These are phyloP conservation scores for Melangyna quadrimaculata DNA, from an alignment of 2,888 invertebrate genomes.

Conservation along the genomic window DNA sequence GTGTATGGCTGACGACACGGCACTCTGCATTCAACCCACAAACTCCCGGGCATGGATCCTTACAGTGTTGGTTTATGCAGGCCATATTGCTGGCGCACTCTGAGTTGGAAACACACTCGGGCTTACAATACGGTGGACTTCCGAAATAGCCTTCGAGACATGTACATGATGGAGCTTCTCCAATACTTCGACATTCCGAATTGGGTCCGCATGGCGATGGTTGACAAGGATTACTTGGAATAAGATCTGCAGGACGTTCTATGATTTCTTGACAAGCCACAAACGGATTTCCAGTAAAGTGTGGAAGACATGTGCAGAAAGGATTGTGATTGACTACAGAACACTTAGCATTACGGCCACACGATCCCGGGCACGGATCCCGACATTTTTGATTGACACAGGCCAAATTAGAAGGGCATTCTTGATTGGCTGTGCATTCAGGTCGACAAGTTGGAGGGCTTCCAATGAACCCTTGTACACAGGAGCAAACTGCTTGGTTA, in stretches of 20 bases:
- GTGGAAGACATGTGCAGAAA: conserved; percentile 87
- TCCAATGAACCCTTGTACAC: conserved; percentile 85
- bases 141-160: conserved; percentile 87
- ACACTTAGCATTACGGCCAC: conserved; percentile 85
- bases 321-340: conserved; percentile 86
- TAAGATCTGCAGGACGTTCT: conserved; percentile 77
- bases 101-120: conserved; percentile 87
- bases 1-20: conserved; percentile 87
- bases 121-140: conserved; percentile 87
- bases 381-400: conserved; percentile 88
- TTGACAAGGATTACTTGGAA: conserved; percentile 84
- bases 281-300: conserved; percentile 89
- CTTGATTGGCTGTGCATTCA: conserved; percentile 87
- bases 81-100: conserved; percentile 87
- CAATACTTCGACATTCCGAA: conserved; percentile 85
- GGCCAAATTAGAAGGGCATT: conserved; percentile 85
- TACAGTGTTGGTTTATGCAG: conserved; percentile 88
- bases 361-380: conserved; percentile 86
- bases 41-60: conserved; percentile 87
- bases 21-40: conserved; percentile 89
- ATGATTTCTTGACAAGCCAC: conserved; percentile 86
- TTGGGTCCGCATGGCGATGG: conserved; percentile 89
- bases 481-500: conserved; percentile 88
- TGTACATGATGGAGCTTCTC: conserved; percentile 87
- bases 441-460: conserved; percentile 88